Evolutionary conservation across 1,140 invertebrate genomes (phyloP), one percentile per base, ranked within the genome.

Genomic region (Papilio polytes): DNA sequence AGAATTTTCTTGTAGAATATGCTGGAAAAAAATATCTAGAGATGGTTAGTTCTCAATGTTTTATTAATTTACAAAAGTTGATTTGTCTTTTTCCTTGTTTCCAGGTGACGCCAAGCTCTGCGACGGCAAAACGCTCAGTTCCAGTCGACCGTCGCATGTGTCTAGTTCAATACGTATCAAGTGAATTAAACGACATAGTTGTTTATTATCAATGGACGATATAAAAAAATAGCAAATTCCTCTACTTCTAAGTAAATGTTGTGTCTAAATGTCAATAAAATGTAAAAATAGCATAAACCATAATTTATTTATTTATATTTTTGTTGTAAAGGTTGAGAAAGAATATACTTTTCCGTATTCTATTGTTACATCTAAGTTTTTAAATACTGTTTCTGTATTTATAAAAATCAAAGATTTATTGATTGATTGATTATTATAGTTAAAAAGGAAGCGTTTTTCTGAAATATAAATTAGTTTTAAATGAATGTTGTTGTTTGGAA

Each of bases 71-170:
- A 13, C 2, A 4, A 48, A 4, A 48, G 10, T 4, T 63, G 20
- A 22, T 6, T 31, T 15, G 1, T 8, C 13, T 63, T 13, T 82
- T 81, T 76, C 63, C 82, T 73, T 74, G 10, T 74, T 89, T 88
- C 22, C 86, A 94, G 93, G 91, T 93, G 93, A 94, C 93, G 92
- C 83, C 88, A 82, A 84, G 83, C 89, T 6, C 87, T 92, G 91
- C 91, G 92, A 80, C 91, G 92, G 90, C 92, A 93, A 77, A 91
- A 92, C 41, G 90, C 92, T n/a, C 90, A 92, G 82, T 91, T 94
- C 82, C 88, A 94, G 73, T 83, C 91, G 41, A 89, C 93, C 90
- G 93, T 94, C 91, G 93, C 91, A 81, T 94, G 93, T 80, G 90
- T 93, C 44, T 93, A 91, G 85, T 80, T 70, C 6, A 63, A 66